Base-by-base conservation (phyloP, 2,888 invertebrate genomes). In the Patella depressa region DNA sequence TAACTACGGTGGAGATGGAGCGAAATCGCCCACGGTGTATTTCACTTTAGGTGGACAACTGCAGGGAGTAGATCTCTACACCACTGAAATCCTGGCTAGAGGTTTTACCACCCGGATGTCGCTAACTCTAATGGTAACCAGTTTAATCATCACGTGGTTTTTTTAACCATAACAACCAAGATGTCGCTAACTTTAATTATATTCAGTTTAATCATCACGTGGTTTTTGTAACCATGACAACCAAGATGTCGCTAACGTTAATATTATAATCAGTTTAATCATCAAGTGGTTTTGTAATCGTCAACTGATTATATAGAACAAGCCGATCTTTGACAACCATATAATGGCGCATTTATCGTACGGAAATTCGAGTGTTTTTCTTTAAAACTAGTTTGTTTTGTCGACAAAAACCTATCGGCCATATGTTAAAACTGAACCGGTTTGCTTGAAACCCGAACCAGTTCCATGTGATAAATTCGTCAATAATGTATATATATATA, bases 21-120 rank as follows among this genome's bases (percentile, higher is more conserved):
- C n/a, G 65, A 65, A 65, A 65, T 65, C 65, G 14, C 65, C 65
- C 2, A 65, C 65, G 14, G 65, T 65, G 65, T 65, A 65, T 65
- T 65, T 65, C 14, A 65, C 65, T 19, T 65, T 65, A 24, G 65
- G 65, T 3, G 65, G 65, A 19, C 65, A 65, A 65, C 19, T 65
- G 9, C 45, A 45, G 9, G 24, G 65, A 9, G 24, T 65, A 12
- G 65, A 65, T 24, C 19, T 24, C 15, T 24, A 19, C 24, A 65
- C 65, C 12, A 65, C 65, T 2, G 65, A 65, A 5, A 65, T 65
- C 14, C 19, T 65, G 65, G 65, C 65, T 24, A 19, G 24, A 19
- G 65, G 65, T 14, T 19, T 65, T 24, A 24, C 65, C 3, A 3
- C 24, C 19, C 65, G 24, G 65, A 24, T 65, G 19, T 19, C 65